Base-by-base conservation (phyloP, 2,113 vertebrate species). In the Delphinapterus leucas region DNA sequence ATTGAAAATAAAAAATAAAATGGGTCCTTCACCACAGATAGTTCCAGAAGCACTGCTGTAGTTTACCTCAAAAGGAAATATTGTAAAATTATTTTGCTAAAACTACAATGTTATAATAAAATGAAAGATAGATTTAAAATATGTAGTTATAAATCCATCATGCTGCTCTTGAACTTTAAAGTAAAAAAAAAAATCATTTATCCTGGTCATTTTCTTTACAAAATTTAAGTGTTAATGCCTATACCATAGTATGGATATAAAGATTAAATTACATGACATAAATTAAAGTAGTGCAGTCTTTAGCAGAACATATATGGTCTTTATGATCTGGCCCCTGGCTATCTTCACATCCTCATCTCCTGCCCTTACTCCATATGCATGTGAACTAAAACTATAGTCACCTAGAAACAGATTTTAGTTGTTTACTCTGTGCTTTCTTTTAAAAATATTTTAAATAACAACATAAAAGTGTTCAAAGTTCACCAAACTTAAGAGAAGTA, bases 1-100 rank as follows among this genome's bases (percentile, higher is more conserved):
- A 61, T n/a, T 74, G 67, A 93, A 93, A 92, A 70, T 53, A 31
- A 85, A 94, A 96, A 91, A 70, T 71, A 81, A 93, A 88, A 96
- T 49, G 3, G 18, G 1, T 70, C 17, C 47, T 88, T 96, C 18
- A 63, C 25, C 33, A 55, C 36, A 60, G 60, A 60, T 47, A 85
- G 12, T 74, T 88, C 28, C 81, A 76, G 58, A 92, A 82, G 58
- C 11, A 47, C 23, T 63, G 33, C 15, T 93, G 15, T 90, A 76
- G 20, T 87, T 80, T 77, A 68, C 25, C 80, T 67, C 85, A 60
- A 23, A 23, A 60, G 47, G 47, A 53, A 95, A 74, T 76, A 79
- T 76, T 74, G 13, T 81, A 70, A 92, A 83, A 80, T 53, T 44
- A 58, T 68, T 71, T 17, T 85, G 18, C 17, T 94, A 93, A 87